Evolutionary conservation across 2,113 vertebrate species (phyloP).

Genomic region (Campylorhamphus procurvoides): DNA sequence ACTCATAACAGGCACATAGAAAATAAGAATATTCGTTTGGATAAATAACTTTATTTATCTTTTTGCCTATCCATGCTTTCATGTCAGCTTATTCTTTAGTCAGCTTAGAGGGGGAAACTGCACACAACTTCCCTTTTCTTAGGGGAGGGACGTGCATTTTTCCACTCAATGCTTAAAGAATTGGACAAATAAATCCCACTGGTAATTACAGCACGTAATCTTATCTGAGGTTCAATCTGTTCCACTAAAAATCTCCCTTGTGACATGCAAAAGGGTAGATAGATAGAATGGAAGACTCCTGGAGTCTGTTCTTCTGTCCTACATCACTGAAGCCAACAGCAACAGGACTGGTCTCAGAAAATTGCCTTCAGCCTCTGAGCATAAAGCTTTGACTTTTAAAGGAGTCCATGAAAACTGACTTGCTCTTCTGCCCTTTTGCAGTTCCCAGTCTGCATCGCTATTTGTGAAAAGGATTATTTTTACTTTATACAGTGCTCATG

Average conservation of each 20-base stretch:
- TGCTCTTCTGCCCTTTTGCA: not conserved
- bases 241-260: constrained; percentile 16
- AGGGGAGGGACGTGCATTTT: not conserved
- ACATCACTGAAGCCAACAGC: not conserved
- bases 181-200: constrained; percentile 13
- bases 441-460: not conserved
- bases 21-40: not conserved
- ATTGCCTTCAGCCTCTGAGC: not conserved
- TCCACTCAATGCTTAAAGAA: not conserved
- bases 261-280: constrained; percentile 8
- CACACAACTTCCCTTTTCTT: not conserved
- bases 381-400: not conserved
- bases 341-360: not conserved
- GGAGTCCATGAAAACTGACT: not conserved
- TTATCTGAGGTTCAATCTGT: constrained; percentile 35
- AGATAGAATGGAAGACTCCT: not conserved
- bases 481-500: not conserved
- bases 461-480: constrained; percentile 1
- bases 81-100: not conserved
- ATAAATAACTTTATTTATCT: not conserved
- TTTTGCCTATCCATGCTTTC: not conserved
- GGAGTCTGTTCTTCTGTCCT: constrained; percentile 16
- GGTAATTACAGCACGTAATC: constrained; percentile 22
- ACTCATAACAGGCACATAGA: not conserved
- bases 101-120: not conserved